Evolutionary conservation across 92 coral and sea anemone genomes (phyloP).

Genomic region (Desmophyllum pertusum): DNA sequence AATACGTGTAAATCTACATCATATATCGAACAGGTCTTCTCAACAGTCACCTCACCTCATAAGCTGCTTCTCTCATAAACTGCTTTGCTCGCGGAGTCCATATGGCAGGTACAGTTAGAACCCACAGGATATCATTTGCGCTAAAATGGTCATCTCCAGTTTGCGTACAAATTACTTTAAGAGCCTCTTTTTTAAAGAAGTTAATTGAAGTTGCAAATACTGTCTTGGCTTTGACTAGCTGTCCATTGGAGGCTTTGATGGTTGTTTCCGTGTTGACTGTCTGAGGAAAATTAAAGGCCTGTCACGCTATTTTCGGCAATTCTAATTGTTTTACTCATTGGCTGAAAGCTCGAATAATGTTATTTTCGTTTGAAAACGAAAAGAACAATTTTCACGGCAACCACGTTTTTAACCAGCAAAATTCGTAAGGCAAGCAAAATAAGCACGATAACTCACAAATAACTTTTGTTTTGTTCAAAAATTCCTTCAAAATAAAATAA

Average conservation of each 20-base stretch:
- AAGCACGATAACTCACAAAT: no score
- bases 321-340: no score
- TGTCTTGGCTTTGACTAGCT: background rate
- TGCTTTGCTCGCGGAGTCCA: conserved; percentile 12
- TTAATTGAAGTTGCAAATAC: background rate
- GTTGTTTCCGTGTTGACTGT: background rate
- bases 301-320: no score
- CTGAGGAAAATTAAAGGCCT: background rate
- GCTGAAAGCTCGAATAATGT: no score
- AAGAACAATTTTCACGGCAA: no score
- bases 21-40: no score
- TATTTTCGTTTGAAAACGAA: no score
- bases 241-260: background rate
- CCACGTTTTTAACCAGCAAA: no score
- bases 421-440: no score
- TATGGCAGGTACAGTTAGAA: background rate
- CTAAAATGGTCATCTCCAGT: background rate
- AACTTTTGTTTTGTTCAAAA: no score
- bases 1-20: no score
- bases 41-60: conserved; percentile 9
- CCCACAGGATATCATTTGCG: background rate
- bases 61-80: conserved; percentile 7
- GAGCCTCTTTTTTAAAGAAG: background rate
- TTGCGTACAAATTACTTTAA: background rate
- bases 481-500: no score